Conservation (phyloP, 1,140 invertebrate genomes). For the Drosophila pallidifrons region DNA sequence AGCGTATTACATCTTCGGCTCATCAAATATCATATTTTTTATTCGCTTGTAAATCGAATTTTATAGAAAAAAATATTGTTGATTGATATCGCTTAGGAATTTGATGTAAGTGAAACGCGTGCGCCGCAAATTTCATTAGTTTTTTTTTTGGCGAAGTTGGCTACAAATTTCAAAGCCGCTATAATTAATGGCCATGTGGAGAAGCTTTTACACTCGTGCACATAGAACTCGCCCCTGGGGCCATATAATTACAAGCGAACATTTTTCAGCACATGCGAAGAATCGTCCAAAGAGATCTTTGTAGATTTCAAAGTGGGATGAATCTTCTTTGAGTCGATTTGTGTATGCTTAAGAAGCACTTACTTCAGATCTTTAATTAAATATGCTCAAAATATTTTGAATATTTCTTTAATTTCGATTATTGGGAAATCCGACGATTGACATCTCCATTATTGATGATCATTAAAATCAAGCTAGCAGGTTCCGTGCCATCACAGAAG, state of each 20-base stretch:
- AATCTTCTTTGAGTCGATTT: not conserved
- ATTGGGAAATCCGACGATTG: no score
- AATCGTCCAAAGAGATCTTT: slow-evolving; percentile 14
- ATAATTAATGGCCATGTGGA: slow-evolving; percentile 70
- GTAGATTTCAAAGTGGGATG: not conserved
- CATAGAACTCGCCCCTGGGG: slow-evolving; percentile 34
- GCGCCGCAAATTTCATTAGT: slow-evolving; percentile 69
- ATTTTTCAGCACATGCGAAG: slow-evolving; percentile 29
- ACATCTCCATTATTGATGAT: no score
- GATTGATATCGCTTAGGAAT: slow-evolving; percentile 73
- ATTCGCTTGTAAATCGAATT: slow-evolving; percentile 62
- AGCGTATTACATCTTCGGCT: slow-evolving; percentile 15
- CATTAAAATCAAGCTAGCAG: no score
- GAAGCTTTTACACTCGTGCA: slow-evolving; percentile 4
- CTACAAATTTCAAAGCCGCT: slow-evolving; percentile 47
- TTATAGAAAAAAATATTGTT: slow-evolving; percentile 67
- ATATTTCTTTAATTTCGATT: not conserved
- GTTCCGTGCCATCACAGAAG: no score
- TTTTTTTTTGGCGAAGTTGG: slow-evolving; percentile 65
- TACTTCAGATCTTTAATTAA: no score
- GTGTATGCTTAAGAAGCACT: no score
- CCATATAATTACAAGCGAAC: slow-evolving; percentile 48
- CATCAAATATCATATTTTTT: not conserved
- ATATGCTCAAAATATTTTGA: no score
- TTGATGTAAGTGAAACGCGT: slow-evolving; percentile 67